A percentile compares a stretch with the other conserved stretches of the same genome.
These are phyloP conservation scores for Gadopsis bispinosus DNA, from an alignment of 2,797 vertebrate species.

Conservation along the genomic window DNA sequence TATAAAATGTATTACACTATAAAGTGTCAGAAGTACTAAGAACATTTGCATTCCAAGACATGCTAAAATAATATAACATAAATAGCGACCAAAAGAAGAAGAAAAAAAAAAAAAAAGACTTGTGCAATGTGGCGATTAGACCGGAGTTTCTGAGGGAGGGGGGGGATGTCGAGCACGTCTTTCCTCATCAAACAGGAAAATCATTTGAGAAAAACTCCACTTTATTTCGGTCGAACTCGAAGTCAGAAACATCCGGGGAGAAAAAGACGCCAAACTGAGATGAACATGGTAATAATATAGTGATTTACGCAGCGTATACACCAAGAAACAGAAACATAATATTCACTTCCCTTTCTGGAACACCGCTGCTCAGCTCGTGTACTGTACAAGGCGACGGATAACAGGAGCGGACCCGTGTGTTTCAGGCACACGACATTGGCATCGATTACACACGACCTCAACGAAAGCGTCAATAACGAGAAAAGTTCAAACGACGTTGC, in stretches of 20 bases:
- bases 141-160: constrained; percentile 10
- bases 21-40: constrained; percentile 93
- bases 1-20: constrained; percentile 89
- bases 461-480: constrained; percentile 40
- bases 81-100: constrained; percentile 71
- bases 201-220: constrained; percentile 52
- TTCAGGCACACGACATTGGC: constrained; percentile 70
- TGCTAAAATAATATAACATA: constrained; percentile 84
- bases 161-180: too few species aligned
- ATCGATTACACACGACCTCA: constrained; percentile 36
- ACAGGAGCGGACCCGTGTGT: constrained; percentile 33
- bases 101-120: constrained; percentile 40
- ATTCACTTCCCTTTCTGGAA: constrained; percentile 70
- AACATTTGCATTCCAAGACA: constrained; percentile 88
- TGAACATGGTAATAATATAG: constrained; percentile 48
- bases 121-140: constrained; percentile 82
- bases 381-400: constrained; percentile 61
- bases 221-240: constrained; percentile 30
- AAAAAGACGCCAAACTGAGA: constrained; percentile 51
- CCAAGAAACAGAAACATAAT: constrained; percentile 45
- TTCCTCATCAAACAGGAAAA: constrained; percentile 26
- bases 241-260: constrained; percentile 18
- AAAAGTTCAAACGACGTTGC: constrained; percentile 19
- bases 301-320: constrained; percentile 58
- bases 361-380: constrained; percentile 38